Evolutionary conservation across 2,113 vertebrate species (phyloP).

Genomic region (mouse (Mus musculus)): GRCm39 chr2:99527501-99528000

Average conservation of each 20-base stretch:
- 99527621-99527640: neutral
- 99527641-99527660: neutral
- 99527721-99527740: neutral
- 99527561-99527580: neutral
- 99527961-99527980: neutral
- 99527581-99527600: neutral
- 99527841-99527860: constrained; percentile 30
- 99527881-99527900: constrained; percentile 55
- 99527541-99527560: neutral
- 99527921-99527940: constrained; percentile 16
- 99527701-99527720: neutral
- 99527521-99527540: neutral
- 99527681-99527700: neutral
- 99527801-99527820: neutral
- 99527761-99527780: neutral
- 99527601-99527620: too few relatives aligned
- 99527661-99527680: neutral
- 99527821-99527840: neutral
- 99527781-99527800: neutral
- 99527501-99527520: neutral
- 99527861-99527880: neutral
- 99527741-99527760: neutral
- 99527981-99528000: neutral
- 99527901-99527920: neutral
- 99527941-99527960: constrained; percentile 23